Percentiles rank a stretch among this genome's conserved stretches.
Evolutionary conservation across 2,113 vertebrate species (phyloP).

Genomic region (Neomonachus schauinslandi): DNA sequence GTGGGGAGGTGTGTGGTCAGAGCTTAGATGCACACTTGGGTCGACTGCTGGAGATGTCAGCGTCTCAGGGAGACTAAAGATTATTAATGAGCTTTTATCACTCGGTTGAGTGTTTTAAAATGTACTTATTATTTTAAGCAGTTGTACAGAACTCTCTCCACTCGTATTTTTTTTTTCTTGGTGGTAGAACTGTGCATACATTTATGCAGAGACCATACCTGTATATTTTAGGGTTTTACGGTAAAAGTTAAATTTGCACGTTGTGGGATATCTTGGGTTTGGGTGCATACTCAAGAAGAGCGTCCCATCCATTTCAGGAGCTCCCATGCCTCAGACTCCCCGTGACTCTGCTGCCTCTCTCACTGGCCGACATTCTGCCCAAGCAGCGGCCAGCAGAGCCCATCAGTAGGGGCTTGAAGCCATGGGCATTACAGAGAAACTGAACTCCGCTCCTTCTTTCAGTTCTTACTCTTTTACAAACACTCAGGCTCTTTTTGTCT

Average conservation of each 20-base stretch:
- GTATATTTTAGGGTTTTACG: not conserved
- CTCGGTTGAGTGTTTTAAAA: constrained; percentile 13
- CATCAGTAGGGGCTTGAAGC: too few species aligned
- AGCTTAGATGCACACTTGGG: not conserved
- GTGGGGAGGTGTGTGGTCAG: not conserved
- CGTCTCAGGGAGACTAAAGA: not conserved
- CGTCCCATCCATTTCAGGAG: not conserved
- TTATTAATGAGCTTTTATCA: not conserved
- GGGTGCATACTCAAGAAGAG: not conserved
- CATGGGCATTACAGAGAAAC: not conserved
- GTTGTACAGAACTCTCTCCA: not conserved
- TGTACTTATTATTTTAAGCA: not conserved
- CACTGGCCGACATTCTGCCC: not conserved
- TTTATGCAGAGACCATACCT: not conserved
- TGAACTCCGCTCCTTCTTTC: not conserved
- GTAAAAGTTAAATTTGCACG: not conserved
- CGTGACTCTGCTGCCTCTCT: not conserved
- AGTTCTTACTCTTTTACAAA: not conserved
- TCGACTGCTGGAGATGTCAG: not conserved
- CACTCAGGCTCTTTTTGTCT: not conserved
- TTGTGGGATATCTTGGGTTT: not conserved
- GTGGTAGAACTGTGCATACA: not conserved
- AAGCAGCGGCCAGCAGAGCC: not conserved
- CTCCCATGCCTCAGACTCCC: not conserved
- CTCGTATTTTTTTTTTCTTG: not conserved